Conservation (phyloP, 1,140 invertebrate genomes). For the Parasteatoda tepidariorum region DNA sequence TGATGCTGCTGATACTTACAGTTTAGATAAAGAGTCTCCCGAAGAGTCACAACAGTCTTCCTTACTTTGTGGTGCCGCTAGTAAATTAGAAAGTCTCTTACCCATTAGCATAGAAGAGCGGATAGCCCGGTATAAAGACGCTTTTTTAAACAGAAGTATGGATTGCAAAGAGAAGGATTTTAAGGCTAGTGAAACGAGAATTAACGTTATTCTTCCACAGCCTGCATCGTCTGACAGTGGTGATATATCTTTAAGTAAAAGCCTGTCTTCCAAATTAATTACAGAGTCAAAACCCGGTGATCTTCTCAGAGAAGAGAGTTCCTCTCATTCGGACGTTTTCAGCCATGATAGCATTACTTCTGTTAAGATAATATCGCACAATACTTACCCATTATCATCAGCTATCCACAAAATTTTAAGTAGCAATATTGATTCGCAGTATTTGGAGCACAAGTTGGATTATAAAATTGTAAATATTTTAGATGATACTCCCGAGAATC, state of each 20-base stretch:
- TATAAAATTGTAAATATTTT: constrained; percentile 36
- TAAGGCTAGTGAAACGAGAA: constrained; percentile 47
- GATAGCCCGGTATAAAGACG: constrained; percentile 58
- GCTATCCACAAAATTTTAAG: constrained; percentile 51
- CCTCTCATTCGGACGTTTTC: background rate
- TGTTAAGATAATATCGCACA: constrained; percentile 55
- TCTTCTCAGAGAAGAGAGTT: background rate
- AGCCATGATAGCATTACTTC: constrained; percentile 47
- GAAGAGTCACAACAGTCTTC: constrained; percentile 35
- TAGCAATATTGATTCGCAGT: constrained; percentile 49
- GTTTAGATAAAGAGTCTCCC: constrained; percentile 44
- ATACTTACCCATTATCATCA: constrained; percentile 49
- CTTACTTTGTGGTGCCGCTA: constrained; percentile 38
- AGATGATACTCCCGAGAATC: constrained; percentile 11
- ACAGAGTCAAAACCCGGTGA: constrained; percentile 10
- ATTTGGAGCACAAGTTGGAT: constrained; percentile 48
- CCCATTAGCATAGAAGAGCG: constrained; percentile 53
- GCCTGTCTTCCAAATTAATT: constrained; percentile 1
- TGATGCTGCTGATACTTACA: constrained; percentile 24
- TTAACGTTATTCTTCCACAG: constrained; percentile 55
- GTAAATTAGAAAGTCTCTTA: constrained; percentile 53
- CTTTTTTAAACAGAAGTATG: constrained; percentile 21
- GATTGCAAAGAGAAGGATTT: constrained; percentile 29
- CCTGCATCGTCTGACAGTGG: constrained; percentile 31
- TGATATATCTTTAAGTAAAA: background rate